These are phyloP conservation scores for Alethe castanea DNA, from an alignment of 2,113 vertebrate genomes.

Conservation along the genomic window DNA sequence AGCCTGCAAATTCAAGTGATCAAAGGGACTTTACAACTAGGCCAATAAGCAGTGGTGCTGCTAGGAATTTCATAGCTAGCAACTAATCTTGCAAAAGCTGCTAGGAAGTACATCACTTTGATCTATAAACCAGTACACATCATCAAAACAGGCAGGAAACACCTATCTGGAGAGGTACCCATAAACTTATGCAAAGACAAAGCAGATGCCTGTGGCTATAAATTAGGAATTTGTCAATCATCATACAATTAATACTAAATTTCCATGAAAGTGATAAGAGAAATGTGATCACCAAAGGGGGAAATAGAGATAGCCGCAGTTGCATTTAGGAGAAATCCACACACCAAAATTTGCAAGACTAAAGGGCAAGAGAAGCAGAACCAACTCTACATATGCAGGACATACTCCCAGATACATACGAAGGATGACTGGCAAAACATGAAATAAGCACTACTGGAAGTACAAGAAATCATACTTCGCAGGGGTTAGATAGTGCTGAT, in stretches of 20 bases:
- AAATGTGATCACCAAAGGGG: background rate
- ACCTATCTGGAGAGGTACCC: background rate
- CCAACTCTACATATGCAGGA: background rate
- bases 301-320: background rate
- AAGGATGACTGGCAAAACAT: background rate
- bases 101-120: background rate
- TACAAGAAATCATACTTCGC: background rate
- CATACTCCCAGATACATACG: background rate
- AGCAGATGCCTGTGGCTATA: background rate
- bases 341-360: background rate
- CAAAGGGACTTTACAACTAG: slow-evolving; percentile 33
- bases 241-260: background rate
- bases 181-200: background rate
- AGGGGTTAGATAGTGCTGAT: background rate
- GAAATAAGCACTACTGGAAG: background rate
- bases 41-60: background rate
- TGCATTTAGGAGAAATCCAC: background rate
- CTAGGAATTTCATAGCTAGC: slow-evolving; percentile 4
- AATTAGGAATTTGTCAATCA: background rate
- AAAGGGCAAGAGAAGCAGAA: background rate
- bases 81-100: background rate
- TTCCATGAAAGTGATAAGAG: background rate
- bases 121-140: background rate
- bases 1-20: slow-evolving; percentile 8
- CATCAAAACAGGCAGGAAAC: background rate